These are phyloP conservation scores for Piprites chloris DNA, from an alignment of 2,113 vertebrate species.

Conservation along the genomic window DNA sequence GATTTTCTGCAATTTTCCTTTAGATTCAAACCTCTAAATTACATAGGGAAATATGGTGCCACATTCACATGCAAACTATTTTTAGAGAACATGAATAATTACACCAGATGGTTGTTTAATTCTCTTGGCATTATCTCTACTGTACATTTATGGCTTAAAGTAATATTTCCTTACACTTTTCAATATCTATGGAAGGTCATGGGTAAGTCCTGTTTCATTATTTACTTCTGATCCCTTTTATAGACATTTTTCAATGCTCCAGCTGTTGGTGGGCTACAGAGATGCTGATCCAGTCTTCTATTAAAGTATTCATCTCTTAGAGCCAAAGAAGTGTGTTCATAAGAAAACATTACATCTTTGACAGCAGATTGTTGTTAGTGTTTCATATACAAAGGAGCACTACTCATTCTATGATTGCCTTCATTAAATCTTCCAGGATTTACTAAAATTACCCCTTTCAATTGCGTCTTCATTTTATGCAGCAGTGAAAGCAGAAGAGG, in stretches of 20 bases:
- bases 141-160: slow-evolving; percentile 71
- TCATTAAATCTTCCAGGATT: slow-evolving; percentile 42
- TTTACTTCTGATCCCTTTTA: slow-evolving; percentile 48
- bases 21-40: slow-evolving; percentile 59
- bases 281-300: slow-evolving; percentile 42
- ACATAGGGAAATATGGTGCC: slow-evolving; percentile 49
- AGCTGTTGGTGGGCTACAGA: slow-evolving; percentile 28
- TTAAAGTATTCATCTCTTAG: not conserved
- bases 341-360: slow-evolving; percentile 29
- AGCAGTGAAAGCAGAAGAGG: not conserved
- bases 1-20: slow-evolving; percentile 49
- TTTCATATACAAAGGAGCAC: slow-evolving; percentile 52
- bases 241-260: slow-evolving; percentile 22
- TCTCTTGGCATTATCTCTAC: slow-evolving; percentile 73
- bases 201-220: slow-evolving; percentile 18
- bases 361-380: slow-evolving; percentile 17
- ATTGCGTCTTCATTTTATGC: not conserved
- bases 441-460: slow-evolving; percentile 35
- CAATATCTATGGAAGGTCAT: slow-evolving; percentile 33
- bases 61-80: slow-evolving; percentile 71
- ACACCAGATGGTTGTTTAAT: slow-evolving; percentile 77
- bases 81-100: slow-evolving; percentile 75
- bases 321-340: not conserved
- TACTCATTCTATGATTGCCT: slow-evolving; percentile 16
- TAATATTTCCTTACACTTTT: slow-evolving; percentile 65